Conservation (phyloP, 2,888 invertebrate genomes). For the Lithophane leautieri region DNA sequence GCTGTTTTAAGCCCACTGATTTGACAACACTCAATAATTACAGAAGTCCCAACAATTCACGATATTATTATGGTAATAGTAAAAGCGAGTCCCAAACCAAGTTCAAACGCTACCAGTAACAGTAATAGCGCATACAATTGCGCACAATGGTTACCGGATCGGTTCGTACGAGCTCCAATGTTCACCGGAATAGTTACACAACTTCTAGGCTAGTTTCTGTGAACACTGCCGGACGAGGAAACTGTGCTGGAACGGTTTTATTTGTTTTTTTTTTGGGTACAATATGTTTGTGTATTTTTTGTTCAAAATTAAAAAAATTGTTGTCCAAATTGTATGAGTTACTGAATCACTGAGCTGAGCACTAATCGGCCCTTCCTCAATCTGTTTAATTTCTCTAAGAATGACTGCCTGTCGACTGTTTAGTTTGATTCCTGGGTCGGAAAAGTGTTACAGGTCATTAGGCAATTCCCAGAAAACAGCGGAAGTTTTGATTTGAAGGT, state of each 20-base stretch:
- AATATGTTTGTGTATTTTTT: not conserved
- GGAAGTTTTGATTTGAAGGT: not conserved
- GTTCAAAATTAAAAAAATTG: not conserved
- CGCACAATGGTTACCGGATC: conserved; percentile 55
- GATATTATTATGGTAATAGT: conserved; percentile 46
- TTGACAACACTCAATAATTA: conserved; percentile 6
- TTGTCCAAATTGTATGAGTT: not conserved
- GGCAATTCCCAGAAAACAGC: not conserved
- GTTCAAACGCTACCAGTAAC: conserved; percentile 40
- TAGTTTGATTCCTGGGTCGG: not conserved
- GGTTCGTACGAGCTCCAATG: conserved; percentile 58
- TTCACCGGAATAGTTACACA: conserved; percentile 62
- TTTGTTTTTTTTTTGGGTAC: not conserved
- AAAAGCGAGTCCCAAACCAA: conserved; percentile 30
- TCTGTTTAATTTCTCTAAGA: not conserved
- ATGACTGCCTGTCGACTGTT: not conserved
- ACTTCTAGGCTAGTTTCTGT: conserved; percentile 57
- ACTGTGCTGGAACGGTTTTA: conserved; percentile 6
- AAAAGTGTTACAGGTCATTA: not conserved
- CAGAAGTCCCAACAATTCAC: conserved; percentile 18
- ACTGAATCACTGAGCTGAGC: not conserved
- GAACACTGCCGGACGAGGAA: conserved; percentile 44
- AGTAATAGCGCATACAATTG: conserved; percentile 56
- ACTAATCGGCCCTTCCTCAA: not conserved
- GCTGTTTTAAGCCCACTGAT: too few species aligned